Evolutionary conservation across 2,888 invertebrate species (phyloP).

Genomic region (Hanleya hanleyi): DNA sequence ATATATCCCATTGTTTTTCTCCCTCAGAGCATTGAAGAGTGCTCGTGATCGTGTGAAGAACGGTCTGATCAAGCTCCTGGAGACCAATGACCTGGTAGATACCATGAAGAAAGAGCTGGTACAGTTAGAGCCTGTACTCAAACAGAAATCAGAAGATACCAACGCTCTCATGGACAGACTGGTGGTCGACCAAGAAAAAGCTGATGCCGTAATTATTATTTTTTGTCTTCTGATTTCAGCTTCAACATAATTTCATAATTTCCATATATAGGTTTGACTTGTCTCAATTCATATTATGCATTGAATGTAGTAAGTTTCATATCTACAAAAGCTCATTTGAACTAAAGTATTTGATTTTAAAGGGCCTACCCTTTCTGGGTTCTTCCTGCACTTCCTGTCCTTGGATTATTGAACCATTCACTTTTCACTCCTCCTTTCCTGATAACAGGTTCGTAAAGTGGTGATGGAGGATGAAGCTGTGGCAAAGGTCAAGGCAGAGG

Average conservation of each 20-base stretch:
- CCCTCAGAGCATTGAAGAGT: conserved; percentile 63
- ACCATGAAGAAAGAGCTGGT: conserved; percentile 89
- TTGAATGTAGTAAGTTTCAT: no score
- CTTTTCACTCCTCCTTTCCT: not conserved
- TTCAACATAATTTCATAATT: no score
- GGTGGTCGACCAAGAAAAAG: conserved; percentile 85
- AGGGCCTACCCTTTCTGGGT: no score
- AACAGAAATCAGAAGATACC: conserved; percentile 84
- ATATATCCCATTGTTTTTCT: not conserved
- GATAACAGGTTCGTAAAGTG: conserved; percentile 78
- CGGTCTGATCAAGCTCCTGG: conserved; percentile 81
- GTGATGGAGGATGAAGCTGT: conserved; percentile 88
- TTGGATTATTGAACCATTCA: no score
- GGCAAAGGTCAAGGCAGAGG: conserved; percentile 89
- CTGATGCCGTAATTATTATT: conserved; percentile 82
- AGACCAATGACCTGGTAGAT: conserved; percentile 86
- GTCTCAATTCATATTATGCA: no score
- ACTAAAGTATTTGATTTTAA: no score
- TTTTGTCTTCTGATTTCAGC: no score
- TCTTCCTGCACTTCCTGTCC: no score
- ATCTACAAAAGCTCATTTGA: no score
- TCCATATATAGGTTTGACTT: no score
- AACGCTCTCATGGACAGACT: conserved; percentile 84
- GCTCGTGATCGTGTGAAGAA: conserved; percentile 72
- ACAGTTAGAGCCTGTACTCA: conserved; percentile 86